Base-by-base conservation (phyloP, 1,140 invertebrate species). In the Sipha flava region DNA sequence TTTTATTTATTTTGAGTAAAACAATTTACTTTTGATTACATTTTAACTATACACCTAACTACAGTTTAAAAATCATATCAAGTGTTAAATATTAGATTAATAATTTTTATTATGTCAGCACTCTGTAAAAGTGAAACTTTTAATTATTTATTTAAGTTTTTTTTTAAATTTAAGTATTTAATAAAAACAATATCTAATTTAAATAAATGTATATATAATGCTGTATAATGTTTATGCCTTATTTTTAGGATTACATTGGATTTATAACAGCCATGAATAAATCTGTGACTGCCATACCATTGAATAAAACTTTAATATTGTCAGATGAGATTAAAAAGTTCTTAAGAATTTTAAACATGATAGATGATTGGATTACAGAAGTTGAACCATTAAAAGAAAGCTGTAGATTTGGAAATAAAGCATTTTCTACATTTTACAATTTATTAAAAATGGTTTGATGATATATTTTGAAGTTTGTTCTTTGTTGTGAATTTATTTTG, bases 361-460 rank as follows among this genome's bases (percentile, higher is more conserved):
- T 98, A 80, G 89, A 92, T 81, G 85, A 88, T 79, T 89, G 93
- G 86, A 90, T 98, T 80, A 90, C 93, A 83, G 91, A 96, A 82
- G 94, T 92, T 82, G 95, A 95, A 52, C 95, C 96, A 0, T 88
- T 96, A 66, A 93, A 98, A 81, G 95, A 98, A 84, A 95, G 96
- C 2, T 95, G 98, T 85, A 87, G 97, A 81, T 99, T 98, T 90
- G 97, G 97, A 16, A 98, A 99, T 85, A 93, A 93, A 85, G 94
- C 97, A 2, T 99, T 96, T 85, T 89, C 92, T 82, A 88, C 88
- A 31, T 99, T 94, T 92, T 92, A 93, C 82, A 84, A 87, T n/a
- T 91, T 89, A 85, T 84, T 99, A n/a, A 89, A 91, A 84, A 86
- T 91, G 84, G 94, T 94, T 54, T 47, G 31, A 70, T 37, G 26